phyloP scores from a whole-genome alignment of 2,113 vertebrate species.

The Notothenia rossii region DNA sequence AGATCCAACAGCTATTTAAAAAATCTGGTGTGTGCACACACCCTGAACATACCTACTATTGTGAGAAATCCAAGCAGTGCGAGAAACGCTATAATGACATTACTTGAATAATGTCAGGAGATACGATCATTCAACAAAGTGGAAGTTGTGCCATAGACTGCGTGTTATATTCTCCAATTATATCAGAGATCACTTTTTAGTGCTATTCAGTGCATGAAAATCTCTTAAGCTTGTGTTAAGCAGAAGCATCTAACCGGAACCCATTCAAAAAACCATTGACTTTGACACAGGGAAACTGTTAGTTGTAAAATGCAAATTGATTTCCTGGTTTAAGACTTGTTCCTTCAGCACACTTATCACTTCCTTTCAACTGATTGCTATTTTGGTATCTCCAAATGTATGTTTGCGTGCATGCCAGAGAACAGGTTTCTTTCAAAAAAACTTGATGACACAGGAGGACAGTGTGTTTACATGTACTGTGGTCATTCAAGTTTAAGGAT shows the following conservation, averaged over 20 bases:
- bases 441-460: neutral
- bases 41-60: neutral
- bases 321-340: no score
- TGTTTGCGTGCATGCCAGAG: neutral
- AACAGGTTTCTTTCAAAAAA: conserved; percentile 7
- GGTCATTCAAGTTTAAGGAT: conserved; percentile 17
- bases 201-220: no score
- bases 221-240: no score
- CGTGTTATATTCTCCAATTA: neutral
- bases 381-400: neutral
- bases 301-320: no score
- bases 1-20: conserved; percentile 13
- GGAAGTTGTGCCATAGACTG: neutral
- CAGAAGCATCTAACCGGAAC: no score
- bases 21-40: neutral
- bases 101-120: neutral
- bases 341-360: no score
- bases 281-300: no score
- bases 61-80: neutral
- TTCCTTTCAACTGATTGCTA: neutral
- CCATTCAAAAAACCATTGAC: no score
- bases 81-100: neutral
- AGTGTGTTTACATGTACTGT: neutral
- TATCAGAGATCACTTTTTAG: neutral
- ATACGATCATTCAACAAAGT: neutral